phyloP scores from a whole-genome alignment of 2,797 vertebrate species.

The Chelon labrosus region DNA sequence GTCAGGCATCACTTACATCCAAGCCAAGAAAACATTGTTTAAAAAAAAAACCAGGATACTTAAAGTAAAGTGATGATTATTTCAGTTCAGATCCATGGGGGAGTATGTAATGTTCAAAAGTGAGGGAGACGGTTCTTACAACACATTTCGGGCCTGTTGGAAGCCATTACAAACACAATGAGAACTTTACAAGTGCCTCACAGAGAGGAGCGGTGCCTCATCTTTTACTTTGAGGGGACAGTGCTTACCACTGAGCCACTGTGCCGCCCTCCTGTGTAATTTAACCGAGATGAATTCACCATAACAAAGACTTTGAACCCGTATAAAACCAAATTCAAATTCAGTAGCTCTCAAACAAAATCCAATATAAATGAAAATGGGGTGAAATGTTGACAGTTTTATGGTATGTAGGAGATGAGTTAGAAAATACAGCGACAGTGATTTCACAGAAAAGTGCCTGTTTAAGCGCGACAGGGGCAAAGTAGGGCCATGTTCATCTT shows the following conservation, averaged over 20 bases:
- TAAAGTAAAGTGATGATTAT: constrained; percentile 11
- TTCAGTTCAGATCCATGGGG: background rate
- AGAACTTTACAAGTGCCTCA: constrained; percentile 38
- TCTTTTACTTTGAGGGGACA: constrained; percentile 26
- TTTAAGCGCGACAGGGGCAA: constrained; percentile 66
- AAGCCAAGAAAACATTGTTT: constrained; percentile 12
- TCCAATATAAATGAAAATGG: constrained; percentile 71
- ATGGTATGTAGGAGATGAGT: constrained; percentile 68
- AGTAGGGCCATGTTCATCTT: constrained; percentile 66
- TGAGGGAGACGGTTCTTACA: background rate
- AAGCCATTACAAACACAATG: constrained; percentile 42
- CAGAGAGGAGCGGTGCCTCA: constrained; percentile 27
- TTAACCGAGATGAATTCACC: constrained; percentile 61
- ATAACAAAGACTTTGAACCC: constrained; percentile 69
- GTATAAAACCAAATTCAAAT: constrained; percentile 54
- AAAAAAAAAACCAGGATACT: background rate
- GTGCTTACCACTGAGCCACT: constrained; percentile 34
- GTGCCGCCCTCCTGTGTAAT: constrained; percentile 51
- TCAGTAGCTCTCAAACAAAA: constrained; percentile 66
- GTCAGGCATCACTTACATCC: constrained; percentile 44
- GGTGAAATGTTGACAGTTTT: constrained; percentile 72
- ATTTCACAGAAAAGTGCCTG: constrained; percentile 70
- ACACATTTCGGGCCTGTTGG: constrained; percentile 20
- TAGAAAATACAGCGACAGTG: constrained; percentile 68
- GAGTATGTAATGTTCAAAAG: background rate